Base-by-base conservation (phyloP, 2,113 vertebrate genomes). In the Oryzias curvinotus region DNA sequence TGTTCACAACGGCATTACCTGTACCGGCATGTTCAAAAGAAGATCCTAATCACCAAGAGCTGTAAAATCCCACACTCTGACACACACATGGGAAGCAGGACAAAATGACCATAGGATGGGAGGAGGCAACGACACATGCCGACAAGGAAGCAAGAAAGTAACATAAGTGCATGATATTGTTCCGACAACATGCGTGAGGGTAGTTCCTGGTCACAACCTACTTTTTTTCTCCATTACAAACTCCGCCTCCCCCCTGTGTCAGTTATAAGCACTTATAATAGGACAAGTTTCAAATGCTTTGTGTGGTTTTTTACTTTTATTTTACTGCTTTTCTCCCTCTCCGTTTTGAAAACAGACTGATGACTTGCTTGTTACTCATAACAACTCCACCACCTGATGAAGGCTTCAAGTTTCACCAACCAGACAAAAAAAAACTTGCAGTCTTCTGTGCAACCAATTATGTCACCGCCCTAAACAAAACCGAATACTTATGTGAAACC, bases 241-340 rank as follows among this genome's bases (percentile, higher is more conserved):
- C 61, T 59, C 26, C 19, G 26, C 46, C 45, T 10, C 74, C 41
- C 52, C 36, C 19, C 2, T 5, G 4, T 52, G 30, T 51, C 10
- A 26, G 16, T 52, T n/a, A 65, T 6, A 56, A 4, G 21, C 2
- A 4, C 21, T 17, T 44, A 66, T 14, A 18, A 26, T 15, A 48
- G 44, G 21, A 36, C 17, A 59, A 30, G 59, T 79, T 52, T 48
- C 46, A 54, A 57, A 57, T 2, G 7, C 49, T 49, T 17, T 3
- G 1, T 30, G 50, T 67, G 68, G 56, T 78, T 78, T 65, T 79
- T 65, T 25, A 62, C 56, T 46, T 3, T 36, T 36, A 8, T 10
- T 36, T 30, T 23, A 79, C 81, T 82, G 85, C 87, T 85, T 83
- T 52, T 44, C 41, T 52, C 30, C 61, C 28, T 77, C n/a, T 85